Evolutionary conservation across 2,797 vertebrate genomes (phyloP).

Genomic region (Eleutherodactylus coqui): DNA sequence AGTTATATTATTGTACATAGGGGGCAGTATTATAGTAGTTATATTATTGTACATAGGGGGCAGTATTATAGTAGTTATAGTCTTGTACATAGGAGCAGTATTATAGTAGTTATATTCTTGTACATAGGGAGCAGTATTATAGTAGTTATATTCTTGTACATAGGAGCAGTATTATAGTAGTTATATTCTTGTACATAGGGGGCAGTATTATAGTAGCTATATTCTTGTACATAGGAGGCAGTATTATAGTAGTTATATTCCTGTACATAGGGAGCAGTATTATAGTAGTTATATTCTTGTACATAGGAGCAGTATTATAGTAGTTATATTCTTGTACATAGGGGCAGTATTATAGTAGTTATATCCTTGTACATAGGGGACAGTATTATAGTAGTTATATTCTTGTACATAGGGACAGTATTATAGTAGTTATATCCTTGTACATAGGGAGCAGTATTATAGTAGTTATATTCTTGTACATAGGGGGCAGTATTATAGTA

Average conservation of each 20-base stretch:
- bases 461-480: not conserved
- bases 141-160: not conserved
- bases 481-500: not conserved
- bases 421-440: slow-evolving; percentile 2
- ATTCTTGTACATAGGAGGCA: not conserved
- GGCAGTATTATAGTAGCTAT: not conserved
- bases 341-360: not conserved
- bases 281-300: not conserved
- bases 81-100: not conserved
- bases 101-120: not conserved
- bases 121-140: not conserved
- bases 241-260: slow-evolving; percentile 12
- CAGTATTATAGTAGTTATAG: slow-evolving; percentile 9
- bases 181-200: not conserved
- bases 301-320: not conserved
- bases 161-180: not conserved
- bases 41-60: not conserved
- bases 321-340: not conserved
- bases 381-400: not conserved
- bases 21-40: not conserved
- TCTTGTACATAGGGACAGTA: not conserved
- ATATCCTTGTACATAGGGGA: not conserved
- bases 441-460: not conserved
- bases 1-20: not conserved
- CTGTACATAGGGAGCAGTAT: not conserved